Evolutionary conservation across 2,797 vertebrate genomes (phyloP), one percentile per base, ranked within the genome.

Genomic region (Cryptoprocta ferox): DNA sequence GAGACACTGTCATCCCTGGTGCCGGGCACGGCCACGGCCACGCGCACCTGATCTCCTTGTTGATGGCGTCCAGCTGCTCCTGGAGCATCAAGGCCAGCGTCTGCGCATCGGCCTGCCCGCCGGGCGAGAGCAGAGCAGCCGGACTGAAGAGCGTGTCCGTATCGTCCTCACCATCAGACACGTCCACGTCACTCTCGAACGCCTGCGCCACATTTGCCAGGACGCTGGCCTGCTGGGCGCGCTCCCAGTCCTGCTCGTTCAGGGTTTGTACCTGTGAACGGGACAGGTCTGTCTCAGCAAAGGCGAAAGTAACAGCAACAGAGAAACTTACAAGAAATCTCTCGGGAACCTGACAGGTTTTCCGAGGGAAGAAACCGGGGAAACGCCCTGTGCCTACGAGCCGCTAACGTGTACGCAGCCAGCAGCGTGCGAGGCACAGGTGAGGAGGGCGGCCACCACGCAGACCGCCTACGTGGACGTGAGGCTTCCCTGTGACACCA

Each of bases 181-280:
- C 98, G 6, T 99, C 99, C 83, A 99, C 99, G 50, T 99, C 99
- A 0, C 99, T 99, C 98, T 99, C 99, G 5, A 99, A 99, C 0
- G 99, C 99, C 88, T 99, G 99, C 1, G 99, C 99, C 78, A 99
- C 99, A 0, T 99, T 99, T 3, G 99, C 99, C 98, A 99, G 97
- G 28, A 99, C 99, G 0, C 99, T 99, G 14, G 99, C 99, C 98
- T 99, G 99, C 97, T 99, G 99, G 92, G 99, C 99, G 10, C 99
- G 99, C 93, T 99, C 99, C 99, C 99, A 99, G 37, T 99, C 99
- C 99, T 99, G 99, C 96, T 99, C 99, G 0, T 99, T 99, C 63
- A 99, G 98, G 2, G 99, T 99, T 97, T 99, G 99, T 96, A 99
- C 99, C 99, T 99, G 98, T 0, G 5, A 6, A 76, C 1, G 6